Conservation (phyloP, 30 jellyfish, hydroid and myxozoan species). For the Nemopilema nomurai region DNA sequence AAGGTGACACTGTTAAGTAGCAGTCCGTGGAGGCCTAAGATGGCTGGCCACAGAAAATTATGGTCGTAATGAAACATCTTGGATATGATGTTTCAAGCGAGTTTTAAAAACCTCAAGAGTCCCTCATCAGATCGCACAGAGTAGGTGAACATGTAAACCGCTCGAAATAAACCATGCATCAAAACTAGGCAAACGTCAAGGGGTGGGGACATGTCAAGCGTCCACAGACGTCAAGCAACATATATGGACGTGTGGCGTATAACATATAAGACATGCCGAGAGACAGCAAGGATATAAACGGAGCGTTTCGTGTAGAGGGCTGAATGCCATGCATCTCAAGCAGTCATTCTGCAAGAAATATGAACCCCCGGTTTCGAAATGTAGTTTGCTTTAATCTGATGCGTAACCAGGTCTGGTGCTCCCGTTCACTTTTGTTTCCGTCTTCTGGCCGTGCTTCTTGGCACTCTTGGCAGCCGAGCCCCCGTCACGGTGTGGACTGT, state of each 20-base stretch:
- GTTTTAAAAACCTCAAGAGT: not conserved
- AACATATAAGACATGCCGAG: no score
- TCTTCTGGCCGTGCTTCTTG: slow-evolving; percentile 8
- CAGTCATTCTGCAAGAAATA: not conserved
- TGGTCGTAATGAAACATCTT: no score
- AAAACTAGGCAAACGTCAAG: no score
- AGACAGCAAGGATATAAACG: no score
- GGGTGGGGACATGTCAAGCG: no score
- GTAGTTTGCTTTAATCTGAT: slow-evolving; percentile 11
- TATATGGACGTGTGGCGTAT: no score
- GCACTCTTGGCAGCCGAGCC: slow-evolving; percentile 5
- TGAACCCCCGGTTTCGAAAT: not conserved
- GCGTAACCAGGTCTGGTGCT: slow-evolving; percentile 4
- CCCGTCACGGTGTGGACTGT: slow-evolving; percentile 17
- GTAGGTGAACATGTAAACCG: not conserved
- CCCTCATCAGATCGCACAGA: not conserved
- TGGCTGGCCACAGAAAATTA: no score
- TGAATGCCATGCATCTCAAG: no score
- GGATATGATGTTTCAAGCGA: no score
- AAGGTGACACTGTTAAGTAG: not conserved
- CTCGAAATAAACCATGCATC: no score
- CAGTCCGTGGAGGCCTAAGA: not conserved
- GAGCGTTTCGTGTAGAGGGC: no score
- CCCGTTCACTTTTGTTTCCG: slow-evolving; percentile 26
- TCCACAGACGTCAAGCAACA: no score